Evolutionary conservation across 92 coral and sea anemone species (phyloP), one percentile per base, ranked within the genome.

Genomic region (Diadumene lineata): DNA sequence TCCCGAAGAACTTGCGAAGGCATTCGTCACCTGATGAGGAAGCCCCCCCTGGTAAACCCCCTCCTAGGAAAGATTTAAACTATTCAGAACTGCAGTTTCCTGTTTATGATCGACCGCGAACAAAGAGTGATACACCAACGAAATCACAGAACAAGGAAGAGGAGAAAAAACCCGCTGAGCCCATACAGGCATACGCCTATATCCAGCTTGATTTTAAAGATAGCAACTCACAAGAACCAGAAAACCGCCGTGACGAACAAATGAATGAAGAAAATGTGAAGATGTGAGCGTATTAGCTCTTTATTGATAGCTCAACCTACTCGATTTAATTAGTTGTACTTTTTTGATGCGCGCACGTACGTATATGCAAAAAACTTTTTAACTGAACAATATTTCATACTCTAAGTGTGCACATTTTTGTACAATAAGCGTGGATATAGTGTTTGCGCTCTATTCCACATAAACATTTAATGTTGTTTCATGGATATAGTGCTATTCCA

Each of bases 191-290:
- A 18, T 79, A 82, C 26, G 82, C 90, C 1, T 87, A 91, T 73
- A 82, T 91, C 38, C 85, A 91, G 67, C 93, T 91, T 23, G 97
- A 91, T 69, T 91, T 91, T 67, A 56, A 68, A 10, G 75, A 68
- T 31, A 38, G 56, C 44, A 21, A 3, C 13, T n/a, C 11, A 27
- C 68, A 62, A 62, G 68, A 62, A 62, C 38, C 68, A 21, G 43
- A 26, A 23, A 9, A 58, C 11, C 64, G 23, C 2, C 29, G 17
- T 2, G 17, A 58, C 64, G 15, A 58, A 25, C 31, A 58, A 22
- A 7, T 58, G 31, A 58, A 58, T 26, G 64, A 58, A 7, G 64
- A 58, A 26, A 58, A 58, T 26, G 26, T 30, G 26, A 58, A 16
- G 18, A 53, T 15, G 4, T 53, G 58, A 53, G 18, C 48, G 48